Conservation (phyloP, 2,888 invertebrate species). For the Oligia fasciuncula region DNA sequence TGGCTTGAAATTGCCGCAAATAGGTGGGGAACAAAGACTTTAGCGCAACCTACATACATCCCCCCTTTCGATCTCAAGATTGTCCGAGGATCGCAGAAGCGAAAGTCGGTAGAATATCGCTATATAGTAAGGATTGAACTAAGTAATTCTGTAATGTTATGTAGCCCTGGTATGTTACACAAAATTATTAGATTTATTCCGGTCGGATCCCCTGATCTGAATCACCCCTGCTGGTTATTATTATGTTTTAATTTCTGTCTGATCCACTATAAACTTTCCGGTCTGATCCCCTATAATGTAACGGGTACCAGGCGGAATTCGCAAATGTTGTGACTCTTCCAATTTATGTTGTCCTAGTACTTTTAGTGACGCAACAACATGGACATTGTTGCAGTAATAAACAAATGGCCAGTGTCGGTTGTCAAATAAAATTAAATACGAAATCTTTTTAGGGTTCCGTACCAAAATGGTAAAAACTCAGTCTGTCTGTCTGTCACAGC, state of each 20-base stretch:
- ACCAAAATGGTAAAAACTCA: no score
- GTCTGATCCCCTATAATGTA: constrained; percentile 23
- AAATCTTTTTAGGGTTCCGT: not conserved
- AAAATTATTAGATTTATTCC: constrained; percentile 11
- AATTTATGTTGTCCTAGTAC: constrained; percentile 34
- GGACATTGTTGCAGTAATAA: constrained; percentile 34
- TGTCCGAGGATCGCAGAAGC: constrained; percentile 67
- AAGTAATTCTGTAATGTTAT: constrained; percentile 36
- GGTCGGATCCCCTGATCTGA: no score
- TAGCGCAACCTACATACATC: constrained; percentile 85
- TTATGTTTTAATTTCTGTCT: no score
- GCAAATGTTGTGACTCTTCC: constrained; percentile 2
- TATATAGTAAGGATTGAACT: constrained; percentile 13
- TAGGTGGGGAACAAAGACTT: constrained; percentile 78
- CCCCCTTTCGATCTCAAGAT: constrained; percentile 75
- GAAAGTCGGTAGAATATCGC: constrained; percentile 62
- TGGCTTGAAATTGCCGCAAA: constrained; percentile 75
- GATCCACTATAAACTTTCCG: no score
- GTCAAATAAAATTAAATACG: not conserved
- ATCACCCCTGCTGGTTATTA: no score
- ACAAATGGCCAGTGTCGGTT: not conserved
- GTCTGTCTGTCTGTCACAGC: no score
- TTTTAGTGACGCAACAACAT: constrained; percentile 52
- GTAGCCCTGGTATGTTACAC: constrained; percentile 34
- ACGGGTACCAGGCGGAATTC: constrained; percentile 40